Evolutionary conservation across 2,888 invertebrate genomes (phyloP), one percentile per base, ranked within the genome.

Genomic region (Sussaba pulchella): DNA sequence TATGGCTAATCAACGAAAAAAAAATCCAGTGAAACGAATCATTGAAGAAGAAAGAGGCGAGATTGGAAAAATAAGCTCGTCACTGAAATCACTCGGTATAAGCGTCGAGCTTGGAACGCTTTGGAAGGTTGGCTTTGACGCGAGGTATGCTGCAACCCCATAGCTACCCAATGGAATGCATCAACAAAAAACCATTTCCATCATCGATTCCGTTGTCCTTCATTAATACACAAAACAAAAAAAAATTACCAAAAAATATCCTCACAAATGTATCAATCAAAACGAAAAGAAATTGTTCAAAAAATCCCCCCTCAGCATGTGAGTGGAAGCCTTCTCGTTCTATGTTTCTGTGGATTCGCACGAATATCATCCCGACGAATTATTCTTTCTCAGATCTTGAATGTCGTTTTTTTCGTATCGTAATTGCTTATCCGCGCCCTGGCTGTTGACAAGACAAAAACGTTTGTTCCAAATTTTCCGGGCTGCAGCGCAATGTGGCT

Each of bases 381-480:
- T 69, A 24, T 26, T 26, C 3, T 26, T 1, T 14, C 1, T 9
- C n/a, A n/a, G 26, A 47, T 24, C 31, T 45, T 47, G 10, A 66
- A 19, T 31, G 1, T 36, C 36, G n/a, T 43, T 6, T 54, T n/a
- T 54, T 63, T 14, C 57, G 31, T 31, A 31, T 67, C 17, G 39
- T 45, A 14, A 61, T 74, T 64, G 82, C 75, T 82, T 59, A 69
- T 9, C 19, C 74, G 80, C 78, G 45, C 77, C 76, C 75, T 81
- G 81, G 78, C 81, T 84, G 71, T 24, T 64, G 43, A 43, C 59
- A 36, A 39, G 52, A 43, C 52, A 36, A 47, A 6, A 12, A 63
- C 17, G 24, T 12, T 8, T 39, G 39, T 52, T 41, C 21, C 24
- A 24, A 45, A n/a, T 61, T 43, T 36, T 24, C 3, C 54, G 81